Evolutionary conservation across 2,113 vertebrate genomes (phyloP), one percentile per base, ranked within the genome.

Genomic region (Seriola rivoliana): DNA sequence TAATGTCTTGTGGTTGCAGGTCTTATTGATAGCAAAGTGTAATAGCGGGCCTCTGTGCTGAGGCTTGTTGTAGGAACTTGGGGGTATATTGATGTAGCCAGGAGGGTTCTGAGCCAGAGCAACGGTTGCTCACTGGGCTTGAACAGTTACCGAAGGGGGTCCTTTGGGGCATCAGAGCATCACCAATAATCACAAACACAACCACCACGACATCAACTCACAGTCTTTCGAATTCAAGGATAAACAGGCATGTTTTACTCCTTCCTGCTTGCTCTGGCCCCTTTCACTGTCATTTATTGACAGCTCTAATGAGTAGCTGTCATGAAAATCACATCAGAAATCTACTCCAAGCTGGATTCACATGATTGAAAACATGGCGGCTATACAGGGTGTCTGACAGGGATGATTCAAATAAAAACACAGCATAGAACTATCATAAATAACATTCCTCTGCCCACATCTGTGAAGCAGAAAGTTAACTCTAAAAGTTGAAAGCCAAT

Each of bases 71-170:
- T 48, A 60, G 73, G 84, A 94, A 89, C 85, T 88, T 83, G 63
- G 78, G 90, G 89, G 83, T 86, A 90, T 92, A 93, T 94, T 91
- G 92, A 94, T 77, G 88, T 88, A 87, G 88, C 92, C 89, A 82
- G 77, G 85, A 90, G 93, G 90, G 84, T 64, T 81, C 85, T 88
- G 82, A 89, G 80, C 75, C 67, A 80, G 68, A 84, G 83, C 79
- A 19, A 90, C 84, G 65, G 74, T 48, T 88, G 89, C 81, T 91
- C 88, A 87, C 85, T 90, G 92, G 85, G 65, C 91, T 80, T 85
- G 91, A 92, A 93, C 89, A 71, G 71, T 90, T 83, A 90, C 86
- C 52, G 32, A 84, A 86, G 87, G 91, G 82, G 82, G 63, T 74
- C 81, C 82, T 80, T 65, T 54, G 76, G 84, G 86, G 76, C 34